These are phyloP conservation scores for Mactra quadrangularis DNA, from an alignment of 1,140 invertebrate genomes.

Conservation along the genomic window DNA sequence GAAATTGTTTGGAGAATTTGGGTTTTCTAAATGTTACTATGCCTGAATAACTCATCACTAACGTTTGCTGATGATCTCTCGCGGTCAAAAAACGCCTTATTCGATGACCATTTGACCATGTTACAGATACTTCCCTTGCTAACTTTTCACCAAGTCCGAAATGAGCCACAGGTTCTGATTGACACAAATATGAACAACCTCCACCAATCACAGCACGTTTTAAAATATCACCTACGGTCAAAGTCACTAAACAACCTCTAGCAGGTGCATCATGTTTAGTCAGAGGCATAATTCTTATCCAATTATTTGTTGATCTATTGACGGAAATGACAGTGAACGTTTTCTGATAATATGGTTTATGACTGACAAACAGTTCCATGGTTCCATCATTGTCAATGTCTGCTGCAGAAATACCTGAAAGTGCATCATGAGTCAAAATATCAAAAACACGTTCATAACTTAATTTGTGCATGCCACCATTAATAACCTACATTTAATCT, in stretches of 20 bases:
- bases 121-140: slow-evolving; percentile 11
- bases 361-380: slow-evolving; percentile 29
- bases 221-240: slow-evolving; percentile 11
- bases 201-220: slow-evolving; percentile 46
- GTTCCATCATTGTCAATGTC: slow-evolving; percentile 44
- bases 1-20: too few relatives aligned
- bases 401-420: slow-evolving; percentile 28
- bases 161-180: slow-evolving; percentile 59
- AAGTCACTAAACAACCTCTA: slow-evolving; percentile 29
- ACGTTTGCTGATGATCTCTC: slow-evolving; percentile 11
- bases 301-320: not conserved
- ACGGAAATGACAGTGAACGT: slow-evolving; percentile 37
- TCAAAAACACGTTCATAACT: too few relatives aligned
- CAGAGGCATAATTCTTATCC: slow-evolving; percentile 49
- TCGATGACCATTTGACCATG: slow-evolving; percentile 42
- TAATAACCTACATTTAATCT: too few relatives aligned
- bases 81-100: slow-evolving; percentile 13
- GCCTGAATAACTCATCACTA: slow-evolving; percentile 41
- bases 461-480: too few relatives aligned
- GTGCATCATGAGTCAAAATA: not conserved
- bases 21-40: slow-evolving; percentile 5
- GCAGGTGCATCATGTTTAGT: slow-evolving; percentile 34
- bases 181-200: slow-evolving; percentile 53
- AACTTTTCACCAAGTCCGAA: slow-evolving; percentile 33
- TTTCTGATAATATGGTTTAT: not conserved